phyloP scores from a whole-genome alignment of 2,113 vertebrate genomes.

The Piprites chloris region DNA sequence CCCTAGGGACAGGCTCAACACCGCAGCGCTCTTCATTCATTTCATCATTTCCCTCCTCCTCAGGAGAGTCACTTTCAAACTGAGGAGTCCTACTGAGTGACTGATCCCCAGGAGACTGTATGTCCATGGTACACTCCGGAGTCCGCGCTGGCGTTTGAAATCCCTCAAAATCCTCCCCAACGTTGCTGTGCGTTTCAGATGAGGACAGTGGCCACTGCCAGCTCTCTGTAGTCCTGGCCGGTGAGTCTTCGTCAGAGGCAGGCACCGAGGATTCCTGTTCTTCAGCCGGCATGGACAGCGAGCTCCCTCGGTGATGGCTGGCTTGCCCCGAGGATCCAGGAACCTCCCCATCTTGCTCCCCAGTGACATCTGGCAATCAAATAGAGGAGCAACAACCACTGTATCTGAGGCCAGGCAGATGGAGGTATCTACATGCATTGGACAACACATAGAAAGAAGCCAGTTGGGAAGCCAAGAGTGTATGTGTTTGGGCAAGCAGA shows the following conservation, averaged over 20 bases:
- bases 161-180: constrained; percentile 74
- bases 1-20: constrained; percentile 74
- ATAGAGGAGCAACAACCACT: constrained; percentile 77
- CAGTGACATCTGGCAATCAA: constrained; percentile 77
- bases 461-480: constrained; percentile 74
- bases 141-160: constrained; percentile 72
- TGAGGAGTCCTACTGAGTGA: constrained; percentile 75
- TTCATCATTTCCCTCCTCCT: constrained; percentile 72
- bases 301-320: constrained; percentile 68
- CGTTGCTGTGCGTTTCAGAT: constrained; percentile 72
- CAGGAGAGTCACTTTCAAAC: constrained; percentile 76
- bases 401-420: constrained; percentile 75
- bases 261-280: constrained; percentile 72
- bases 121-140: constrained; percentile 71
- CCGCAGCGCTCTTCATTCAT: constrained; percentile 71
- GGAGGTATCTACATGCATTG: constrained; percentile 75
- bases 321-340: constrained; percentile 73
- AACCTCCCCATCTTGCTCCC: constrained; percentile 75
- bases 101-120: constrained; percentile 70
- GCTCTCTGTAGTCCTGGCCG: constrained; percentile 73
- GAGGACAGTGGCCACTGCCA: constrained; percentile 73
- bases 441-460: constrained; percentile 76
- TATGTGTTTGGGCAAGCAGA: constrained; percentile 72
- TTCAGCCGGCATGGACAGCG: constrained; percentile 68
- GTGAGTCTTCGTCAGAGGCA: constrained; percentile 71